Evolutionary conservation across 2,888 invertebrate genomes (phyloP).

Genomic region (Cephus pygmeus): DNA sequence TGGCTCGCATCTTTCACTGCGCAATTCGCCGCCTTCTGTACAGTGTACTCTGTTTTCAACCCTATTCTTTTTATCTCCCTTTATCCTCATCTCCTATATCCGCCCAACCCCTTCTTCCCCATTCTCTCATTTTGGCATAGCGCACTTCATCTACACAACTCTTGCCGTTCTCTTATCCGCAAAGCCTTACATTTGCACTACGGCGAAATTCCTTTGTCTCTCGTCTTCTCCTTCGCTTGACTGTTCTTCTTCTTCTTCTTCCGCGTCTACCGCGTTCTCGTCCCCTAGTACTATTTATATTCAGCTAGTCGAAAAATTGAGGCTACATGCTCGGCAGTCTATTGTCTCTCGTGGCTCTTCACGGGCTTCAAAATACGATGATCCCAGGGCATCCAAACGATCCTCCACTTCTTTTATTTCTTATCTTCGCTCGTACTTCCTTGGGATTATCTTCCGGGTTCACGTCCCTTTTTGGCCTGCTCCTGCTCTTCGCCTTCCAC

Average conservation of each 20-base stretch:
- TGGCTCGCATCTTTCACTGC: constrained; percentile 23
- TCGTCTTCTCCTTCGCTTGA: neutral
- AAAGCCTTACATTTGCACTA: neutral
- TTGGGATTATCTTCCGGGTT: constrained; percentile 15
- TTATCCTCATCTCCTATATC: neutral
- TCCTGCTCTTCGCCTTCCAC: constrained; percentile 3
- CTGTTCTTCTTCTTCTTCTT: constrained; percentile 4
- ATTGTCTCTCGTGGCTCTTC: constrained; percentile 64
- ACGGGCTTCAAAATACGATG: constrained; percentile 15
- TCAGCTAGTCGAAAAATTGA: constrained; percentile 60
- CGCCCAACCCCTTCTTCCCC: neutral
- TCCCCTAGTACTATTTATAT: constrained; percentile 7
- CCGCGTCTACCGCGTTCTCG: neutral
- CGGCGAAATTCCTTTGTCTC: neutral
- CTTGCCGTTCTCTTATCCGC: neutral
- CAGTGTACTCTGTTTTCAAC: neutral
- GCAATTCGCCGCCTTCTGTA: constrained; percentile 19
- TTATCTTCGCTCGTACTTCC: neutral
- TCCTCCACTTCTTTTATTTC: constrained; percentile 7
- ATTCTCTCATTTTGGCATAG: neutral
- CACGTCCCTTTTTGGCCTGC: constrained; percentile 16
- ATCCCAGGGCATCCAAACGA: constrained; percentile 12
- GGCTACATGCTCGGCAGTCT: constrained; percentile 64
- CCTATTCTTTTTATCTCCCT: neutral
- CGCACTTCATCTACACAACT: neutral